Percentiles rank a stretch among this genome's conserved stretches.
phyloP scores from a whole-genome alignment of 2,113 vertebrate genomes.

The Planiliza haematocheilus region DNA sequence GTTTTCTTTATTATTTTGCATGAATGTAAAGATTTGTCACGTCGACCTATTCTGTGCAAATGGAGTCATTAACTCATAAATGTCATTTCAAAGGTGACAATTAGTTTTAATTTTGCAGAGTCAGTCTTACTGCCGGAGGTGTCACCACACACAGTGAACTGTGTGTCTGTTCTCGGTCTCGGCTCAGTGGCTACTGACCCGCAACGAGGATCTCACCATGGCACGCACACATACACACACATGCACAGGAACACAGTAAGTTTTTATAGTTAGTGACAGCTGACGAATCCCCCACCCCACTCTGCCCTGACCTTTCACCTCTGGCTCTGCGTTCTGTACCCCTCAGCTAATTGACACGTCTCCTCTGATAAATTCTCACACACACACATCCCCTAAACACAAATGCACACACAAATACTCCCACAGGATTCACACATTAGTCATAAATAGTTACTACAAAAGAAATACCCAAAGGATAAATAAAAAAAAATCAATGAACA shows the following conservation, averaged over 20 bases:
- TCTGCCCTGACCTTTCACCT: constrained; percentile 67
- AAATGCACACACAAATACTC: constrained; percentile 15
- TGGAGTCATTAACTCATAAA: no score
- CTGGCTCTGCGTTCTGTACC: constrained; percentile 61
- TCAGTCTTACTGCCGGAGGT: constrained; percentile 11
- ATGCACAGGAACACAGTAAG: constrained; percentile 44
- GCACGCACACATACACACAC: constrained; percentile 11
- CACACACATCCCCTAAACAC: constrained; percentile 22
- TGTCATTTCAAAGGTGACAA: constrained; percentile 4
- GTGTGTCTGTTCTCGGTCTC: constrained; percentile 53
- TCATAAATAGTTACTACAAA: background rate
- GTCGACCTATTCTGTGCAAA: no score
- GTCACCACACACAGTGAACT: constrained; percentile 52
- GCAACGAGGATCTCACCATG: constrained; percentile 25
- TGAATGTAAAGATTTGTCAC: no score
- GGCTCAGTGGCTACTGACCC: constrained; percentile 53
- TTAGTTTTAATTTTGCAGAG: constrained; percentile 2
- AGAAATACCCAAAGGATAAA: background rate
- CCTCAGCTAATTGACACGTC: constrained; percentile 74
- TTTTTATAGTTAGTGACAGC: constrained; percentile 82
- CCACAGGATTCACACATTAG: background rate
- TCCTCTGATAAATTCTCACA: constrained; percentile 70
- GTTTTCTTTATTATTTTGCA: no score
- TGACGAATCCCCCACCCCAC: constrained; percentile 68
- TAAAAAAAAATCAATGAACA: background rate